phyloP scores from a whole-genome alignment of 2,888 invertebrate genomes.

The Thyatira batis region DNA sequence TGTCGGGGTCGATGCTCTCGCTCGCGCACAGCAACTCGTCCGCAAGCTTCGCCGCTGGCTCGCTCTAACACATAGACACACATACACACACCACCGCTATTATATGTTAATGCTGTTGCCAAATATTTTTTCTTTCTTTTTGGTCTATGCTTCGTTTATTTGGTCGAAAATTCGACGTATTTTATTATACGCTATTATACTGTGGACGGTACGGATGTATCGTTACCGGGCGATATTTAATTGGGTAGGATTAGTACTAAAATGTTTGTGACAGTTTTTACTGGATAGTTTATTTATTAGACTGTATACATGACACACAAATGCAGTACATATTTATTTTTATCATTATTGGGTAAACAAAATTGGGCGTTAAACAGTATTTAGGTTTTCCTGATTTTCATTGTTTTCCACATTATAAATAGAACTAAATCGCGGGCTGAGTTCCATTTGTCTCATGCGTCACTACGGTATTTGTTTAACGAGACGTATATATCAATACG shows the following conservation, averaged over 20 bases:
- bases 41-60: conserved; percentile 93
- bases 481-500: not conserved
- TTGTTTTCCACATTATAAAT: not conserved
- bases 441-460: not conserved
- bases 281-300: too few species aligned
- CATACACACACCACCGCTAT: conserved; percentile 12
- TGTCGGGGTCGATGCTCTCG: conserved; percentile 97
- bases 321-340: too few species aligned
- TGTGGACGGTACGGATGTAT: too few species aligned
- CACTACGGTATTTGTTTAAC: not conserved
- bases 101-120: conserved; percentile 16
- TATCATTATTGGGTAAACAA: too few species aligned
- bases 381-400: too few species aligned
- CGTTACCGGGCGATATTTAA: too few species aligned
- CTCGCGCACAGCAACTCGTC: conserved; percentile 97
- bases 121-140: conserved; percentile 15
- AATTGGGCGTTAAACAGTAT: too few species aligned
- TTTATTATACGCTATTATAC: too few species aligned
- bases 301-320: too few species aligned
- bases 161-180: not conserved
- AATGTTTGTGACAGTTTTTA: too few species aligned
- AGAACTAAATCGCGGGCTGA: not conserved
- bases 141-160: too few species aligned
- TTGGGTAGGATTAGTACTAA: too few species aligned
- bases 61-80: conserved; percentile 76